These are phyloP conservation scores for Phocoena phocoena DNA, from an alignment of 2,113 vertebrate species.

Conservation along the genomic window DNA sequence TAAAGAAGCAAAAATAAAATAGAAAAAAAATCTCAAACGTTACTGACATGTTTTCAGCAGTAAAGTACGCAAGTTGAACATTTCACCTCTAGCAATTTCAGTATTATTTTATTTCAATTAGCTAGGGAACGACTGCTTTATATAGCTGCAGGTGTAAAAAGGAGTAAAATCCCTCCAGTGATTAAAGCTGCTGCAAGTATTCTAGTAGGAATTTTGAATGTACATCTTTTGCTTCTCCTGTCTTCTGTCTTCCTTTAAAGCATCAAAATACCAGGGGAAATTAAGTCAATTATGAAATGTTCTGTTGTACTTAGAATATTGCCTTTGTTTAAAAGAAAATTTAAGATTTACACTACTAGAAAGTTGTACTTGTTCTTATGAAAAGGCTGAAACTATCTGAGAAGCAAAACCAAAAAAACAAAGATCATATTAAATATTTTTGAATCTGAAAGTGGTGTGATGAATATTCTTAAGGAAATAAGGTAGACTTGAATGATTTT, in stretches of 20 bases:
- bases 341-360: not conserved
- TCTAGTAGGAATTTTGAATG: conserved; percentile 32
- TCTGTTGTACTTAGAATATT: not conserved
- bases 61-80: conserved; percentile 34
- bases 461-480: not conserved
- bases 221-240: not conserved
- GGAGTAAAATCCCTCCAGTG: not conserved
- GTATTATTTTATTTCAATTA: conserved; percentile 57
- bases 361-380: not conserved
- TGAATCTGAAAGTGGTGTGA: not conserved
- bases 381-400: not conserved
- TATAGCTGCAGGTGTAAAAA: not conserved
- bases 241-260: not conserved
- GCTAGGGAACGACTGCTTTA: not conserved
- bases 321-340: not conserved
- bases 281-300: conserved; percentile 41
- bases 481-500: not conserved
- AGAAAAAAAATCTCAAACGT: not conserved
- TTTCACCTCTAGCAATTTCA: conserved; percentile 47
- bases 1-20: conserved; percentile 40
- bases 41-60: conserved; percentile 35
- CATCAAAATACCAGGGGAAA: conserved; percentile 32
- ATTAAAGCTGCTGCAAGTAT: conserved; percentile 27
- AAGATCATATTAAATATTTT: not conserved
- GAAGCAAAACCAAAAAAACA: not conserved